Evolutionary conservation across 2,113 vertebrate species (phyloP).

Genomic region (Etheostoma spectabile): DNA sequence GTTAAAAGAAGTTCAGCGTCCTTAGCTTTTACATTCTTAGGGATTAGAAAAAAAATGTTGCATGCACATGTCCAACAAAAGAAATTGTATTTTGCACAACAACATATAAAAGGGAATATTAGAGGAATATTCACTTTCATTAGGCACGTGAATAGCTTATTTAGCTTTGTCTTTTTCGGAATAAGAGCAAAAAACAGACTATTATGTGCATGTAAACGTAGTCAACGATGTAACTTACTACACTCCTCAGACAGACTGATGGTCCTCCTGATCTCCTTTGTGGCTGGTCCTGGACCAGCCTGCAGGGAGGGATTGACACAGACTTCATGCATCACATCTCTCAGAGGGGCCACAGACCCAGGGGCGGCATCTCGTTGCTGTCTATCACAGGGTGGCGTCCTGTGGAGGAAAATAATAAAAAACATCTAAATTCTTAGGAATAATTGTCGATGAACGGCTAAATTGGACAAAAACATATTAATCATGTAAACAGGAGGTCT

Average conservation of each 20-base stretch:
- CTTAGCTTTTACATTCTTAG: background rate
- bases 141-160: too few species aligned
- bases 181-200: too few species aligned
- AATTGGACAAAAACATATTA: too few species aligned
- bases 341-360: background rate
- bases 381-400: background rate
- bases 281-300: constrained; percentile 5
- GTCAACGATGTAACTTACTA: constrained; percentile 47
- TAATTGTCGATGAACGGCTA: too few species aligned
- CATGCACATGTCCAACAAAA: background rate
- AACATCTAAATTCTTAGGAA: too few species aligned
- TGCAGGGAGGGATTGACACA: constrained; percentile 3
- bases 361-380: background rate
- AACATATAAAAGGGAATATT: too few species aligned
- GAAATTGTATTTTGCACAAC: too few species aligned
- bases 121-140: too few species aligned
- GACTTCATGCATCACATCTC: constrained; percentile 63
- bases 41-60: background rate
- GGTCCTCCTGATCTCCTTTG: constrained; percentile 62
- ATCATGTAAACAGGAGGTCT: too few species aligned
- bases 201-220: too few species aligned
- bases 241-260: constrained; percentile 75
- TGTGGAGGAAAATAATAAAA: constrained; percentile 19
- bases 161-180: too few species aligned
- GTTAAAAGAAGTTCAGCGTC: constrained; percentile 1